phyloP scores from a whole-genome alignment of 53 echinoderm and acorn worm species.

The Luidia sarsii region DNA sequence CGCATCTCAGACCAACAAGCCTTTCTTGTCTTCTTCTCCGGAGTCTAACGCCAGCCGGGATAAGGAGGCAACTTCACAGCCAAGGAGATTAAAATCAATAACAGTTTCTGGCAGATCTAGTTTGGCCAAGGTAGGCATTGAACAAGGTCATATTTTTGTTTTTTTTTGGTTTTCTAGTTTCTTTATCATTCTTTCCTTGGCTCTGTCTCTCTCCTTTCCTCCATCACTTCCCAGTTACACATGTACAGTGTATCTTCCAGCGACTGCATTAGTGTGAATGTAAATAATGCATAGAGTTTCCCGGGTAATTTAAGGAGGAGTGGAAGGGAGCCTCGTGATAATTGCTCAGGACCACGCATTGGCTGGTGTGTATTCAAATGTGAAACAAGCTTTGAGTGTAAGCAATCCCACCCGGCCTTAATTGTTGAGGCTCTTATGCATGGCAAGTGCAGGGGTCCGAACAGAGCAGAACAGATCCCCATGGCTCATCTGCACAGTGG shows the following conservation, averaged over 20 bases:
- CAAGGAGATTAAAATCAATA: constrained; percentile 49
- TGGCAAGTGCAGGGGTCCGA: constrained; percentile 17
- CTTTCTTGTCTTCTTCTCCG: background rate
- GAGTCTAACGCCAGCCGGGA: background rate
- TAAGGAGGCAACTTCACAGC: constrained; percentile 1
- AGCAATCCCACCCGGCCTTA: constrained; percentile 37
- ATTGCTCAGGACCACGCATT: constrained; percentile 68
- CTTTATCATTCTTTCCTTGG: background rate
- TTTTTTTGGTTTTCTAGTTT: background rate
- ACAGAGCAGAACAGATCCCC: too few species aligned
- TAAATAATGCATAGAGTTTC: constrained; percentile 75
- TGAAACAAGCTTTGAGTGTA: constrained; percentile 71
- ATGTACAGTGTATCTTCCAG: background rate
- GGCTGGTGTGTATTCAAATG: constrained; percentile 75
- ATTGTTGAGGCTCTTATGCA: constrained; percentile 58
- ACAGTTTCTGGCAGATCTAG: constrained; percentile 16
- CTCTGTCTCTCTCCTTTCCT: too few species aligned
- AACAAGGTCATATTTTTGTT: constrained; percentile 7
- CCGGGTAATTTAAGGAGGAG: constrained; percentile 68
- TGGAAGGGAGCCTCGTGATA: constrained; percentile 58
- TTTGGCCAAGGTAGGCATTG: constrained; percentile 36
- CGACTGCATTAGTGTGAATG: constrained; percentile 54
- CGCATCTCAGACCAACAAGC: constrained; percentile 5
- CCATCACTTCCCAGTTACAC: too few species aligned
- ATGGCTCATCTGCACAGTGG: background rate